Evolutionary conservation across 2,113 vertebrate species (phyloP), one percentile per base, ranked within the genome.

Genomic region (Galeopterus variegatus): DNA sequence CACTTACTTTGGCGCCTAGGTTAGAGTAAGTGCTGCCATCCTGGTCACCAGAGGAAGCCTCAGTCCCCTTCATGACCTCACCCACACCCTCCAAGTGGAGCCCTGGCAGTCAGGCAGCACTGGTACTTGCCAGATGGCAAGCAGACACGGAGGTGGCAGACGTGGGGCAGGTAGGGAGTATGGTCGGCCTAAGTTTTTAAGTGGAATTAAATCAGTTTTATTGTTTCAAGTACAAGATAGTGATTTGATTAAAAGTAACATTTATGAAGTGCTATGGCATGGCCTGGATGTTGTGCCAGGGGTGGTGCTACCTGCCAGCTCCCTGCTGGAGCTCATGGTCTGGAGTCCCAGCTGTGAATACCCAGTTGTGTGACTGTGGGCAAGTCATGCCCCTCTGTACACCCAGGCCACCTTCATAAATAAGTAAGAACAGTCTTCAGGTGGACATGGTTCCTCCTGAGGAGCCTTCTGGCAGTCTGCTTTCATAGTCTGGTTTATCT

Each of bases 171-270:
- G 64, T 26, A 5, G 26, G 17, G 58, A 48, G 4, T 31, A 9
- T 52, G 33, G 18, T 69, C 1, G 2, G 69, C 48, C 60, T 89
- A 76, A 80, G 24, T 48, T 81, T 80, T 65, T 56, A n/a, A 52
- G 24, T 64, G 31, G 73, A 67, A 87, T 26, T 73, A 48, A 77
- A 50, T 50, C 23, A 7, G 8, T 19, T 70, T 86, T 69, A 4
- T 64, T 70, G 36, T 92, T 80, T 82, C 54, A 69, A 86, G 89
- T n/a, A 88, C n/a, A 50, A 48, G 26, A 28, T 11, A 9, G 10
- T 56, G 84, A 89, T 60, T 81, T 80, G 60, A 36, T 86, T 60
- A 36, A 36, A 72, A 88, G 50, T 41, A 80, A 13, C 36, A 54
- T 52, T 28, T 19, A 24, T 14, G 17, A 48, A 67, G 73, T n/a